These are phyloP conservation scores for Troides helena DNA, from an alignment of 2,888 invertebrate genomes.

Conservation along the genomic window DNA sequence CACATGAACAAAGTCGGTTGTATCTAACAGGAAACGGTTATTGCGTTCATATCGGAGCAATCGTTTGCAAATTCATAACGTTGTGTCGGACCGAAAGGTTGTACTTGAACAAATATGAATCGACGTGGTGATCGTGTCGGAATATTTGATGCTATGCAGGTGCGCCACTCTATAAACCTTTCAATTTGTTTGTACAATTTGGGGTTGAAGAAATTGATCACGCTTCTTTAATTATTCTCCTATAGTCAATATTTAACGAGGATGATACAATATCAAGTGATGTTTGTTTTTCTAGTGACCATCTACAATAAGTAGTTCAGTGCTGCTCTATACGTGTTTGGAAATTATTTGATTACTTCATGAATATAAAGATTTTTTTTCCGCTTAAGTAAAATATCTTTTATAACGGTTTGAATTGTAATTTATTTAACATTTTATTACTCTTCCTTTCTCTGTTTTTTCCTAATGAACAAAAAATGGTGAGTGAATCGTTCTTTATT, in stretches of 20 bases:
- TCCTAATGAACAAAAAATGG: too few species aligned
- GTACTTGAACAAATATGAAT: constrained; percentile 30
- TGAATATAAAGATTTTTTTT: neutral
- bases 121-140: constrained; percentile 38
- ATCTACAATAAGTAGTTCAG: too few species aligned
- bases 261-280: too few species aligned
- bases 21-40: constrained; percentile 8
- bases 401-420: too few species aligned
- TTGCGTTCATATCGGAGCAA: constrained; percentile 10
- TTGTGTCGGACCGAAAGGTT: constrained; percentile 11
- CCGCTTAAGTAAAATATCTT: neutral
- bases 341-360: neutral
- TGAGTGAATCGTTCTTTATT: too few species aligned
- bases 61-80: constrained; percentile 31
- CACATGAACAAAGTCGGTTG: neutral
- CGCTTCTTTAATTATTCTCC: neutral
- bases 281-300: too few species aligned
- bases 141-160: constrained; percentile 46
- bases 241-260: neutral
- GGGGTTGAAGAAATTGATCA: neutral
- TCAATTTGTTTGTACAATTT: constrained; percentile 12
- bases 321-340: neutral
- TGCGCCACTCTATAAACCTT: constrained; percentile 49
- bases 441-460: too few species aligned
- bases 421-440: too few species aligned